Conservation (phyloP, 2,888 invertebrate species). For the Aporophyla lueneburgensis region DNA sequence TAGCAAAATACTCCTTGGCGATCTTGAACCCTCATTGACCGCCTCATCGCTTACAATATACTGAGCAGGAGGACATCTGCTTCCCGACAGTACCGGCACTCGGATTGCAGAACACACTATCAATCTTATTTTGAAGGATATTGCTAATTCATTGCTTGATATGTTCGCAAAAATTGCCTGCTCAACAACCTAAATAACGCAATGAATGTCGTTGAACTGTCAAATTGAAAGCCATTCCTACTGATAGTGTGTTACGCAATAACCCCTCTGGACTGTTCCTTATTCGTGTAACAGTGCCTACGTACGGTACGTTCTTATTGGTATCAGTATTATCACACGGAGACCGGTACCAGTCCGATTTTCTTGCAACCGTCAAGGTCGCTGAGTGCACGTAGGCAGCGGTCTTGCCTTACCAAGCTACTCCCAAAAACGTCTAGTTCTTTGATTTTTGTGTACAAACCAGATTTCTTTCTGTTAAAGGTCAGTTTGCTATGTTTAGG, state of each 20-base stretch:
- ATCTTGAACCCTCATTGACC: background rate
- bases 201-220: too few species aligned
- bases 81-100: too few species aligned
- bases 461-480: constrained; percentile 45
- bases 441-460: constrained; percentile 33
- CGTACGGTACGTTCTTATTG: background rate
- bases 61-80: too few species aligned
- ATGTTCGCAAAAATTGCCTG: too few species aligned
- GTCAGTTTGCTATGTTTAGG: constrained; percentile 39
- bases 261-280: too few species aligned
- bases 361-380: constrained; percentile 64
- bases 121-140: too few species aligned
- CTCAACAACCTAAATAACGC: too few species aligned
- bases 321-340: constrained; percentile 12
- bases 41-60: too few species aligned
- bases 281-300: too few species aligned
- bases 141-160: too few species aligned
- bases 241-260: background rate
- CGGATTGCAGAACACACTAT: too few species aligned
- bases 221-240: too few species aligned
- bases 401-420: constrained; percentile 55
- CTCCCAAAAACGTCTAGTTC: constrained; percentile 41
- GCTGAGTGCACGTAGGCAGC: constrained; percentile 56
- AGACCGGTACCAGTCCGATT: constrained; percentile 29
- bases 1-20: background rate